Base-by-base conservation (phyloP, 2,888 invertebrate species). In the Keiferia lycopersicella region DNA sequence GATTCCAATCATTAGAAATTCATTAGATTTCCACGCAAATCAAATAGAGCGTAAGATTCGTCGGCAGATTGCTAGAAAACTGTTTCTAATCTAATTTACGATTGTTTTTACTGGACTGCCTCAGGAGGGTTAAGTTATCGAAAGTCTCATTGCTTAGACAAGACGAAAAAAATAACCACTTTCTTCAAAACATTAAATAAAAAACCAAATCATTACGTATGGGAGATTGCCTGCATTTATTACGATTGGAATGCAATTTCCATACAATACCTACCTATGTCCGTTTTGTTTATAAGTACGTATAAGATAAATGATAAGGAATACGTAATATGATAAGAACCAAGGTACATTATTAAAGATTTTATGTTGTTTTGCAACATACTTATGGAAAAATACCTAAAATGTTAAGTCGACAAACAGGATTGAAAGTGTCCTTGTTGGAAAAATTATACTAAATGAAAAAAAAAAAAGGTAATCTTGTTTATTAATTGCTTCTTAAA, bases 31-130 rank as follows among this genome's bases (percentile, higher is more conserved):
- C 60, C 38, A 65, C 41, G 59, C 51, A 72, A 73, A 70, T 71
- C 51, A 71, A 73, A 70, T 72, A 69, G 72, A 73, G 69, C 73
- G 67, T 69, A 67, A 48, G 65, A 71, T 71, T 66, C 57, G 57
- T 63, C 14, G 59, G 57, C 58, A 64, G 63, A 53, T 20, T 57
- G 57, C 62, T 64, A 64, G 66, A 66, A 68, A 68, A 64, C 66
- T 16, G 16, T 34, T 30, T 57, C 34, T 34, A 34, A 34, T 34
- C 10, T 34, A 41, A n/a, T 41, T 41, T 12, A 14, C n/a, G 41
- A 14, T 41, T 41, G n/a, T 41, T 41, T 26, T 41, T 41, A 41
- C n/a, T 1, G 1, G 6, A 41, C 41, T 41, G 14, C 14, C 12
- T 41, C 41, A 12, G 14, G 41, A 34, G 34, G 34, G 34, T 34